phyloP scores from a whole-genome alignment of 2,888 invertebrate species.

The Drosophila robusta region DNA sequence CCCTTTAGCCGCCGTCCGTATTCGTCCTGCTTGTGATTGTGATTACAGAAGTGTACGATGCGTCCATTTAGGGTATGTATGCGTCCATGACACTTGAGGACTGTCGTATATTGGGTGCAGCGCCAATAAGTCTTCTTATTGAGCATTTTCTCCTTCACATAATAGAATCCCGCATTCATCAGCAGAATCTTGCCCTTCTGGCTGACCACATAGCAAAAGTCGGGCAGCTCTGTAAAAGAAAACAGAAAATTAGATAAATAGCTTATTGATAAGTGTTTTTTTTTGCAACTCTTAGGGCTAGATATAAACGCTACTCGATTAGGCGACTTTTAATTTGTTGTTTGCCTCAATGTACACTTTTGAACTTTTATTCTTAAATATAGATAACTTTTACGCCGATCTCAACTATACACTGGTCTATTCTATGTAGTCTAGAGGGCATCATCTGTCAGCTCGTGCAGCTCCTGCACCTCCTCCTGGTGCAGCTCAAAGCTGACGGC shows the following conservation, averaged over 20 bases:
- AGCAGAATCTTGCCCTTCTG: conserved; percentile 84
- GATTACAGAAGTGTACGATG: conserved; percentile 78
- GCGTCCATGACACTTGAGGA: conserved; percentile 82
- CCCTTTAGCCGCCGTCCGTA: conserved; percentile 33
- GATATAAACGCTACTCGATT: neutral
- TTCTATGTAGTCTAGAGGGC: conserved; percentile 37
- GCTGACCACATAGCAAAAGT: conserved; percentile 70
- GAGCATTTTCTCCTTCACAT: conserved; percentile 83
- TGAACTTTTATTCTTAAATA: conserved; percentile 50
- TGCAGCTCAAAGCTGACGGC: conserved; percentile 72
- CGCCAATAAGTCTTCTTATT: conserved; percentile 84
- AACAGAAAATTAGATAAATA: neutral
- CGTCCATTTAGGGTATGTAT: conserved; percentile 79
- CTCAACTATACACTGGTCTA: conserved; percentile 32
- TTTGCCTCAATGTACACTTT: conserved; percentile 37
- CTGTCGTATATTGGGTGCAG: conserved; percentile 84
- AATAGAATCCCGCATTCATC: conserved; percentile 78
- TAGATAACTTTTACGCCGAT: conserved; percentile 25
- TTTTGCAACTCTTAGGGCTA: neutral
- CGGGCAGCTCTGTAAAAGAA: conserved; percentile 14
- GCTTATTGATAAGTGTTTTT: neutral
- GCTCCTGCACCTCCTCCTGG: conserved; percentile 59
- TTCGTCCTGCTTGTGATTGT: conserved; percentile 75
- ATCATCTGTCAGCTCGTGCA: conserved; percentile 60
- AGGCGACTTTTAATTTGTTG: neutral